Conservation (phyloP, 2,113 vertebrate genomes). For the Bagarius yarrelli region DNA sequence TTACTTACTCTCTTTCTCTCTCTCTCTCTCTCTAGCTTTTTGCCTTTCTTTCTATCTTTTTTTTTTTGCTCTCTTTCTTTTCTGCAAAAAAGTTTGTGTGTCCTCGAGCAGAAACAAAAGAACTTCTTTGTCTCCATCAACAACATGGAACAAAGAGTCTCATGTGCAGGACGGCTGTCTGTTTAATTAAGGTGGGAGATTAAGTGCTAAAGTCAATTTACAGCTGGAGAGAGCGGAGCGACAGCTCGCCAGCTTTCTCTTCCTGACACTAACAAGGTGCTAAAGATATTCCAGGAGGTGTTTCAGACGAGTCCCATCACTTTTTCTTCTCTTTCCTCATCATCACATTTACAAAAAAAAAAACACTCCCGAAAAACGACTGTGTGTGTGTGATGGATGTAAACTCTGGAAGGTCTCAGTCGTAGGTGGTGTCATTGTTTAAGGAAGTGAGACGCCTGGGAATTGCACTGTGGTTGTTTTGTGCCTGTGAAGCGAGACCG, state of each 20-base stretch:
- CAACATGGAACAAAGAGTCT: constrained; percentile 54
- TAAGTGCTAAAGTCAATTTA: constrained; percentile 75
- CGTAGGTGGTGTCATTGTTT: constrained; percentile 2
- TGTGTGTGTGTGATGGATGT: constrained; percentile 15
- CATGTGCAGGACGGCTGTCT: constrained; percentile 47
- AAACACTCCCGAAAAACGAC: constrained; percentile 13
- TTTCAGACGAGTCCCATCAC: constrained; percentile 26
- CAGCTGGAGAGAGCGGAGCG: constrained; percentile 61
- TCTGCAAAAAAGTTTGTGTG: background rate
- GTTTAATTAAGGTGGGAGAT: constrained; percentile 74
- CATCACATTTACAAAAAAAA: constrained; percentile 34
- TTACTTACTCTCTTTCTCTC: too few species aligned
- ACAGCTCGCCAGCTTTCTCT: constrained; percentile 38
- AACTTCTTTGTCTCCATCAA: constrained; percentile 46
- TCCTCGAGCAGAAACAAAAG: background rate
- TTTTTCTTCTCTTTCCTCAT: constrained; percentile 30
- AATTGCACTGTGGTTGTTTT: constrained; percentile 44
- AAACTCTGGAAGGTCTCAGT: constrained; percentile 10
- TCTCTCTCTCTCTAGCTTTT: too few species aligned
- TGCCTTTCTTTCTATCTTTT: too few species aligned
- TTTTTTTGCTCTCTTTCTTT: too few species aligned
- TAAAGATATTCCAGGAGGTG: constrained; percentile 46
- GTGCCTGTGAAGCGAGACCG: constrained; percentile 16
- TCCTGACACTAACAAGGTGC: constrained; percentile 48
- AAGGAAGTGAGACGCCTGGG: background rate